A percentile compares a stretch with the other conserved stretches of the same genome.
phyloP scores from a whole-genome alignment of 2,888 invertebrate species.

The Xanthorhoe spadicearia region DNA sequence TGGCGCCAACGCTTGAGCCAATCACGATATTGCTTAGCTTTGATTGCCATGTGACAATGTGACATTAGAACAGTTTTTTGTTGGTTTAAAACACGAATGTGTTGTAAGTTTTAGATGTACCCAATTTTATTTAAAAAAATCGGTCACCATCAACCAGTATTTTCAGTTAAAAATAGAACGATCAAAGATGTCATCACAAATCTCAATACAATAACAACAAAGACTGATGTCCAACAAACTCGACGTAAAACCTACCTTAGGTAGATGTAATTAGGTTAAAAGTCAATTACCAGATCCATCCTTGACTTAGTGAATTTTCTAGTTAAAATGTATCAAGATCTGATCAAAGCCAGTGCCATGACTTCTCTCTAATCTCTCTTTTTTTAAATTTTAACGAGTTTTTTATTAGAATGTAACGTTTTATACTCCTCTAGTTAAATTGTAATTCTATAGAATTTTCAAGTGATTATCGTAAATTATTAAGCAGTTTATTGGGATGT shows the following conservation, averaged over 20 bases:
- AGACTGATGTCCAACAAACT: slow-evolving; percentile 42
- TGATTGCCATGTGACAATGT: background rate
- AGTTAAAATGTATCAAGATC: slow-evolving; percentile 40
- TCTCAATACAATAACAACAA: slow-evolving; percentile 33
- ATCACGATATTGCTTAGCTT: background rate
- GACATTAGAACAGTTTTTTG: background rate
- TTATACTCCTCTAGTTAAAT: slow-evolving; percentile 23
- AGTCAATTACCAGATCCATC: slow-evolving; percentile 57
- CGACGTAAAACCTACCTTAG: slow-evolving; percentile 38
- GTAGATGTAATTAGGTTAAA: slow-evolving; percentile 40
- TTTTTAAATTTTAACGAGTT: slow-evolving; percentile 32
- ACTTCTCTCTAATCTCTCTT: slow-evolving; percentile 36
- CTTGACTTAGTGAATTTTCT: slow-evolving; percentile 33
- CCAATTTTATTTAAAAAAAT: background rate
- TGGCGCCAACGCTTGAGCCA: background rate
- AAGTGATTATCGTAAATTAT: background rate
- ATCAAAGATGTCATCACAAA: slow-evolving; percentile 16
- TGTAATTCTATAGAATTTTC: slow-evolving; percentile 43
- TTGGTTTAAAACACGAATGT: background rate
- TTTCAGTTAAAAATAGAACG: slow-evolving; percentile 1
- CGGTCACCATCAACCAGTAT: background rate
- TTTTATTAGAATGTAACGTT: slow-evolving; percentile 27
- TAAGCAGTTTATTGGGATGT: background rate
- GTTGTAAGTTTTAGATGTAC: background rate
- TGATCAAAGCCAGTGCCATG: slow-evolving; percentile 46